Evolutionary conservation across 2,888 invertebrate genomes (phyloP).

Genomic region (Tipula vernalis): DNA sequence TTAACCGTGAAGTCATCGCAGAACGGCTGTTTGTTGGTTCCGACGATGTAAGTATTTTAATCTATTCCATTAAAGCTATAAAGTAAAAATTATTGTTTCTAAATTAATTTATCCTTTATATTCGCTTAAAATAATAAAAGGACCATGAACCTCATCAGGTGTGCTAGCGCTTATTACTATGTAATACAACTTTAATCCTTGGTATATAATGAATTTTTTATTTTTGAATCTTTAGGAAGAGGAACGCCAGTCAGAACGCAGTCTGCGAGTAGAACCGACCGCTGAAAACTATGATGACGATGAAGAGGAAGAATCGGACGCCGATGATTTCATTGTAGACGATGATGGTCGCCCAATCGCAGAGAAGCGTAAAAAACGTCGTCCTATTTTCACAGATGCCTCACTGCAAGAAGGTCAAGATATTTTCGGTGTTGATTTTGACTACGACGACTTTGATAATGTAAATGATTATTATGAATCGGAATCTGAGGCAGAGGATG

Average conservation of each 20-base stretch:
- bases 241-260: constrained; percentile 60
- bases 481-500: constrained; percentile 65
- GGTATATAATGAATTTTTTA: background rate
- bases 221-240: constrained; percentile 47
- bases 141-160: constrained; percentile 13
- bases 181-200: background rate
- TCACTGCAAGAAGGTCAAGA: constrained; percentile 96
- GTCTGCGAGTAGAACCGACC: constrained; percentile 44
- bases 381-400: constrained; percentile 74
- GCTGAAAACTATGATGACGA: constrained; percentile 59
- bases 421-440: constrained; percentile 98
- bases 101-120: background rate
- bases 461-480: constrained; percentile 81
- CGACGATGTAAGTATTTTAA: constrained; percentile 54
- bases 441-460: constrained; percentile 80
- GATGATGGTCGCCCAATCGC: constrained; percentile 84
- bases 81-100: background rate
- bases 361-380: constrained; percentile 64
- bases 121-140: constrained; percentile 9
- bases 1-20: constrained; percentile 78
- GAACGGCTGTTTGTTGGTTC: constrained; percentile 79
- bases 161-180: background rate
- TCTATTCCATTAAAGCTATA: background rate
- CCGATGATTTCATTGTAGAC: constrained; percentile 96
- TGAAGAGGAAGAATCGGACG: constrained; percentile 71